Conservation (phyloP, 2,888 invertebrate genomes). For the Escarpia spicata region DNA sequence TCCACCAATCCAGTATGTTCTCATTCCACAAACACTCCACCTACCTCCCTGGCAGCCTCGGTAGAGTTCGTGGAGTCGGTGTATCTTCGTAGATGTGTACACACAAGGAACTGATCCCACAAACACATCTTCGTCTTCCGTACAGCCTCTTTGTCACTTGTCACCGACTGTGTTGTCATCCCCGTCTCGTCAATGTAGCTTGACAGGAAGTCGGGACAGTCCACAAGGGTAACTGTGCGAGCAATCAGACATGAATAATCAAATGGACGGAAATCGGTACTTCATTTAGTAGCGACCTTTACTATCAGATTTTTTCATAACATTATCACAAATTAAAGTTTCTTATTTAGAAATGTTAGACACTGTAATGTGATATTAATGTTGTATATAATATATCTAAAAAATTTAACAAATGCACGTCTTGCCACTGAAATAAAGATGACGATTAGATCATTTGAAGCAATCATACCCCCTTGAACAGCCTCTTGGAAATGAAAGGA, state of each 20-base stretch:
- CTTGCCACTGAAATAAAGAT: no score
- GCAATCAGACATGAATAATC: neutral
- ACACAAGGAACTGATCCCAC: slow-evolving; percentile 3
- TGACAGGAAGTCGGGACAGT: neutral
- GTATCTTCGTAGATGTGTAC: neutral
- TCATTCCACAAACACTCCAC: neutral
- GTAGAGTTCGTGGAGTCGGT: no score
- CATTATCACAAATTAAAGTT: no score
- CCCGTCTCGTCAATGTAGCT: neutral
- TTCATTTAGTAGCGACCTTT: no score
- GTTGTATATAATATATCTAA: no score
- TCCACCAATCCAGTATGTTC: neutral
- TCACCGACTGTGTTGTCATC: neutral
- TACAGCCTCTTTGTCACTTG: neutral
- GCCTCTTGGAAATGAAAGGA: neutral
- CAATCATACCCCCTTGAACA: neutral
- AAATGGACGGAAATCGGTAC: neutral
- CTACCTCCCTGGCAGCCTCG: neutral
- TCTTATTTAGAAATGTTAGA: no score
- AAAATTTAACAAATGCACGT: no score
- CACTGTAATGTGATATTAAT: no score
- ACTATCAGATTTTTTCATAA: no score
- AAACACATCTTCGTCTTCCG: neutral
- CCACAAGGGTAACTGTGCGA: neutral
- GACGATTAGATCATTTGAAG: neutral